These are phyloP conservation scores for Pectinophora gossypiella DNA, from an alignment of 1,140 invertebrate species.

Conservation along the genomic window DNA sequence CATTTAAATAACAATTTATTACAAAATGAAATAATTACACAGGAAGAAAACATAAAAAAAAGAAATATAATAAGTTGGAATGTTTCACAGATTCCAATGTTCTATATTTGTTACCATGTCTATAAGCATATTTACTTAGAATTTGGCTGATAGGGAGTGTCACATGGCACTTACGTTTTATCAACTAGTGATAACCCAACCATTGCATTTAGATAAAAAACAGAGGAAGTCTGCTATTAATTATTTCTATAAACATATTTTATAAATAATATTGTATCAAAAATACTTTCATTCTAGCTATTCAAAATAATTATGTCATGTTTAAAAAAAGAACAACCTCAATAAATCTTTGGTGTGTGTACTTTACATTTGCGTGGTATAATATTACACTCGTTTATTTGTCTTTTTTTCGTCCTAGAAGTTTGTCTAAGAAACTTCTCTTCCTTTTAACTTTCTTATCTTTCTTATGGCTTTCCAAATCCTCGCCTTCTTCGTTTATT, in stretches of 20 bases:
- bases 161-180: slow-evolving; percentile 61
- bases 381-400: slow-evolving; percentile 35
- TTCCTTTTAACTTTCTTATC: slow-evolving; percentile 63
- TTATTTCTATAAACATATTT: slow-evolving; percentile 43
- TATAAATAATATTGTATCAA: slow-evolving; percentile 12
- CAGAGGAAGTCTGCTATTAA: slow-evolving; percentile 52
- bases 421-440: slow-evolving; percentile 65
- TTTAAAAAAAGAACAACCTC: slow-evolving; percentile 31
- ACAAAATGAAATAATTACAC: no score
- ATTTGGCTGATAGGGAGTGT: slow-evolving; percentile 54
- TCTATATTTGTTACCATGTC: no score
- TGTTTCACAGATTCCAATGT: no score
- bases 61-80: no score
- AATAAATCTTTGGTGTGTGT: slow-evolving; percentile 59
- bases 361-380: no score
- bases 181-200: slow-evolving; percentile 63
- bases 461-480: slow-evolving; percentile 40
- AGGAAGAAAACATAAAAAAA: no score
- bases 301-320: slow-evolving; percentile 53
- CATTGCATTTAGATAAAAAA: slow-evolving; percentile 64
- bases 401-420: slow-evolving; percentile 61
- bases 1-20: no score
- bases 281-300: slow-evolving; percentile 35
- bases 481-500: slow-evolving; percentile 53
- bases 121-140: slow-evolving; percentile 18